Percentiles rank a stretch among this genome's conserved stretches.
phyloP scores from a whole-genome alignment of 2,888 invertebrate species.

The Neoascia interrupta region DNA sequence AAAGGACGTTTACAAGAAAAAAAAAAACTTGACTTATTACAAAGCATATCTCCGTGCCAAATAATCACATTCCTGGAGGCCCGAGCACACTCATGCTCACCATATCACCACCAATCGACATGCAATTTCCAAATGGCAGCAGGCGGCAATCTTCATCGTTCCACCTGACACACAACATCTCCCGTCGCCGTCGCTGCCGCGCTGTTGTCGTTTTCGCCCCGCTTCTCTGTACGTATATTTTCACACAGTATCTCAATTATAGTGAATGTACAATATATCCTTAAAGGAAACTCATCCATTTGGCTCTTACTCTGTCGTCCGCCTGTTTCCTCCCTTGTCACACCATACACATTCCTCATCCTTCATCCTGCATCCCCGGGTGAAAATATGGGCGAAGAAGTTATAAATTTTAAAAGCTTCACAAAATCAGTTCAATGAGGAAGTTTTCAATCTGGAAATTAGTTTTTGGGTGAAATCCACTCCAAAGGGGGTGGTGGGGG shows the following conservation, averaged over 20 bases:
- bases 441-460: conserved; percentile 72
- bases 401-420: conserved; percentile 72
- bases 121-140: conserved; percentile 68
- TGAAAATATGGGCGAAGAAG: conserved; percentile 63
- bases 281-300: conserved; percentile 67
- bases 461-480: conserved; percentile 68
- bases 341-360: conserved; percentile 54
- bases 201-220: neutral
- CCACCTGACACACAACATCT: conserved; percentile 48
- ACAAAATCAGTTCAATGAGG: conserved; percentile 70
- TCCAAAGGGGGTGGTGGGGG: neutral
- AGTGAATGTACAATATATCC: conserved; percentile 68
- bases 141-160: conserved; percentile 55
- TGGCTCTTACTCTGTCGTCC: neutral
- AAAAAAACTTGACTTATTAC: conserved; percentile 43
- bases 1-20: neutral
- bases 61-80: conserved; percentile 49
- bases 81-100: conserved; percentile 1
- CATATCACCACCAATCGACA: conserved; percentile 52
- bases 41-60: conserved; percentile 47
- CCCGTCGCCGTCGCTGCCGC: neutral
- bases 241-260: conserved; percentile 64
- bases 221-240: conserved; percentile 41
- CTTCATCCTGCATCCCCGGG: conserved; percentile 49
- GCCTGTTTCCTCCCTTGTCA: neutral